Conservation (phyloP, 2,888 invertebrate species). For the Thymelicus lineola region DNA sequence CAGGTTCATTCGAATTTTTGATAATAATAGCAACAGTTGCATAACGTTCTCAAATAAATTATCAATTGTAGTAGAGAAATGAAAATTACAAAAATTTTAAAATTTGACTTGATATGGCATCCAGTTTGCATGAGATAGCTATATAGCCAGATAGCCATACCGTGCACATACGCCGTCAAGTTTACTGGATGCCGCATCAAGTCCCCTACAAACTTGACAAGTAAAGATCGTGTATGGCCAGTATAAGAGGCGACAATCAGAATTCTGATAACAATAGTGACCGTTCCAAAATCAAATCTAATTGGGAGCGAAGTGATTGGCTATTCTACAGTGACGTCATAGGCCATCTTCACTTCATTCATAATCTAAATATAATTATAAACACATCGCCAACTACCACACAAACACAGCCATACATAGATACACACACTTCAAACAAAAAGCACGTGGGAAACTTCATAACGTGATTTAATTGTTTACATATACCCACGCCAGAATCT, state of each 20-base stretch:
- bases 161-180: no score
- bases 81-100: background rate
- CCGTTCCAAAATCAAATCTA: slow-evolving; percentile 26
- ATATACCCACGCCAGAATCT: slow-evolving; percentile 41
- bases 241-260: background rate
- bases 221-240: no score
- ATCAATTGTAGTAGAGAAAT: background rate
- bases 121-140: no score
- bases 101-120: no score
- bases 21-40: no score
- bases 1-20: no score
- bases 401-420: slow-evolving; percentile 30
- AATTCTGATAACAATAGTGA: slow-evolving; percentile 9
- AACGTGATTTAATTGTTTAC: slow-evolving; percentile 55
- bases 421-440: slow-evolving; percentile 43
- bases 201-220: no score
- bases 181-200: no score
- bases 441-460: slow-evolving; percentile 53
- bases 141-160: no score
- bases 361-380: slow-evolving; percentile 58
- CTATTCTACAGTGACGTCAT: slow-evolving; percentile 47
- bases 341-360: slow-evolving; percentile 54
- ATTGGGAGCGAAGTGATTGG: slow-evolving; percentile 41
- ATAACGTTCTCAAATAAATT: background rate
- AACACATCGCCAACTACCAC: slow-evolving; percentile 39